phyloP scores from a whole-genome alignment of 92 coral and sea anemone species.

The Micromussa lordhowensis region DNA sequence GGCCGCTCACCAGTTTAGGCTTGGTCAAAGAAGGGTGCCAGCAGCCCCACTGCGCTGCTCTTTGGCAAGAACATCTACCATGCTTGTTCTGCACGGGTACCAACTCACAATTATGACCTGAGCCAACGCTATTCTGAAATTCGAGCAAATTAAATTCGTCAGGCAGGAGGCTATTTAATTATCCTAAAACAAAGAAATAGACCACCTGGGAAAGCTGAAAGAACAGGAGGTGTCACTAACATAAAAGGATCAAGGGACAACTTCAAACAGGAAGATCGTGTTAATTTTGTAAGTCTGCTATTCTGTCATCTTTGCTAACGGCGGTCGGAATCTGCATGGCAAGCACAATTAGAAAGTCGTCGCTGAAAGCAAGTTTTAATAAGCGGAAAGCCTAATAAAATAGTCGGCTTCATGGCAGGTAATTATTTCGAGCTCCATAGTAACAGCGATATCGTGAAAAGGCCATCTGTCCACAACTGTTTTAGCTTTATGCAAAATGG shows the following conservation, averaged over 20 bases:
- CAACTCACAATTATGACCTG: too few relatives aligned
- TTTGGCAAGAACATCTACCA: too few relatives aligned
- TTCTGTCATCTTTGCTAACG: not conserved
- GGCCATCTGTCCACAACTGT: not conserved
- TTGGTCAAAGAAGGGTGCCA: too few relatives aligned
- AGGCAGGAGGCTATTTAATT: not conserved
- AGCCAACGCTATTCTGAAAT: not conserved
- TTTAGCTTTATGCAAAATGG: not conserved
- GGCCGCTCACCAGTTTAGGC: too few relatives aligned
- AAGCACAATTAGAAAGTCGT: not conserved
- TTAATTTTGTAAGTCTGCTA: not conserved
- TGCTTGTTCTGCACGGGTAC: too few relatives aligned
- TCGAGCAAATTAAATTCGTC: not conserved
- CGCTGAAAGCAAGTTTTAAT: not conserved
- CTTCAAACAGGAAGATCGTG: not conserved
- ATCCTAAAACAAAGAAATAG: not conserved
- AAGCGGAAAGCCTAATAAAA: not conserved
- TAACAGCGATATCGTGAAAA: not conserved
- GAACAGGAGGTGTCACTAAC: not conserved
- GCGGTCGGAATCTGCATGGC: not conserved
- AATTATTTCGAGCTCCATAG: not conserved
- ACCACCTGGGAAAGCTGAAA: not conserved
- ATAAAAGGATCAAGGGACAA: not conserved
- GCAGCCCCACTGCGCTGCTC: too few relatives aligned
- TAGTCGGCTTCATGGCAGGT: not conserved